Evolutionary conservation across 2,888 invertebrate species (phyloP).

Genomic region (Encarsia formosa): DNA sequence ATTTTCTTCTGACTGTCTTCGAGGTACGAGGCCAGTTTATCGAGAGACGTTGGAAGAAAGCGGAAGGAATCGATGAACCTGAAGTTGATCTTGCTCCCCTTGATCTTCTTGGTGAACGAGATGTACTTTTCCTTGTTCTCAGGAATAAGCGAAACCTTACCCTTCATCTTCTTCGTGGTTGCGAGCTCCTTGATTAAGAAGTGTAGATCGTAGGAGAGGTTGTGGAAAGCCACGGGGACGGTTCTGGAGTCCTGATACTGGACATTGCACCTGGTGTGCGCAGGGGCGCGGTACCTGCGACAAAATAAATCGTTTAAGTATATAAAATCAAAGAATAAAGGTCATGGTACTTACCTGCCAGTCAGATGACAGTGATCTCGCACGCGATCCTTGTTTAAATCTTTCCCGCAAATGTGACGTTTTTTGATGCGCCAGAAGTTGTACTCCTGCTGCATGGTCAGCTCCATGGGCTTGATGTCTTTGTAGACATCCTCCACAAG

Average conservation of each 20-base stretch:
- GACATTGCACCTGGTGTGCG: conserved; percentile 27
- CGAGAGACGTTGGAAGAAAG: not conserved
- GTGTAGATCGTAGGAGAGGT: conserved; percentile 22
- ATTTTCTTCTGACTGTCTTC: not conserved
- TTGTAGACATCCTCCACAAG: not conserved
- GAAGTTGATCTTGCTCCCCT: conserved; percentile 13
- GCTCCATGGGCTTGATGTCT: not conserved
- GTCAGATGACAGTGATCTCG: conserved; percentile 28
- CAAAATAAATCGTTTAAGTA: no score
- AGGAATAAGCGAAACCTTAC: not conserved
- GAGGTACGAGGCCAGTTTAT: not conserved
- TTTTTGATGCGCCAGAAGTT: not conserved
- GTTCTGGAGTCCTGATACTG: conserved; percentile 18
- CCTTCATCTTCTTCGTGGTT: not conserved
- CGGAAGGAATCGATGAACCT: not conserved
- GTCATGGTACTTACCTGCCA: no score
- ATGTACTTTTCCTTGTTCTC: conserved; percentile 3
- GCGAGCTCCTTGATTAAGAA: conserved; percentile 4
- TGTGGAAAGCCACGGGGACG: conserved; percentile 31
- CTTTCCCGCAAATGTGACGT: conserved; percentile 23
- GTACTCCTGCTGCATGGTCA: not conserved
- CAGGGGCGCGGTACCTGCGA: conserved; percentile 28
- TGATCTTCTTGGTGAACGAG: conserved; percentile 7
- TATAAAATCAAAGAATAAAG: no score
- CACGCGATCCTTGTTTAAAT: conserved; percentile 13